These are phyloP conservation scores for Pelvicachromis taeniatus DNA, from an alignment of 2,113 vertebrate genomes.

Conservation along the genomic window DNA sequence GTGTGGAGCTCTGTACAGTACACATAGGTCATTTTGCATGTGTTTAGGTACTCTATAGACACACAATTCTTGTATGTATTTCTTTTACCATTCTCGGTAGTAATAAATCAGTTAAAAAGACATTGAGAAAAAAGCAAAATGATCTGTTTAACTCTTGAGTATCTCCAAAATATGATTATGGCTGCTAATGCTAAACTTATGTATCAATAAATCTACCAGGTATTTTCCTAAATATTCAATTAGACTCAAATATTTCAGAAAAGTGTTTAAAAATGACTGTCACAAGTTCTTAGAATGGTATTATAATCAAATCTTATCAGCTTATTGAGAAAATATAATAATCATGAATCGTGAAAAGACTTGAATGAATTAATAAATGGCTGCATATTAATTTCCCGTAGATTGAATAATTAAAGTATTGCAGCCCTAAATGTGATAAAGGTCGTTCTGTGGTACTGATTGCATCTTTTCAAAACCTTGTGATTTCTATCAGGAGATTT, in stretches of 20 bases:
- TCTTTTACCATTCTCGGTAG: not conserved
- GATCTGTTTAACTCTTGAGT: not conserved
- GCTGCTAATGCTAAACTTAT: not conserved
- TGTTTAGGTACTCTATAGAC: not conserved
- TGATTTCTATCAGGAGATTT: constrained; percentile 54
- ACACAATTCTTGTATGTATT: not conserved
- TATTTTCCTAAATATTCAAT: not conserved
- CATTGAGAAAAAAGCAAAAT: not conserved
- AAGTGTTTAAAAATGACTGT: not conserved
- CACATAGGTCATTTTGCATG: not conserved
- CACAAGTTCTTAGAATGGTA: not conserved
- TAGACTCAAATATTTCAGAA: not conserved
- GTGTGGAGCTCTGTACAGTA: not conserved
- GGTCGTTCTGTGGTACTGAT: not conserved
- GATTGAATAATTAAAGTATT: not conserved
- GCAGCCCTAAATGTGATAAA: not conserved
- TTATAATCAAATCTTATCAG: not conserved
- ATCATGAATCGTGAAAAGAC: not conserved
- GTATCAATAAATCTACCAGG: not conserved
- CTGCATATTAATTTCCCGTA: not conserved
- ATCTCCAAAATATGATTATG: not conserved
- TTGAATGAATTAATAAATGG: not conserved
- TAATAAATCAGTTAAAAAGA: not conserved
- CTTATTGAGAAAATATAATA: not conserved
- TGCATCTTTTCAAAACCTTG: constrained; percentile 30